Evolutionary conservation across 2,113 vertebrate genomes (phyloP).

Genomic region (Gorsachius goisagi): DNA sequence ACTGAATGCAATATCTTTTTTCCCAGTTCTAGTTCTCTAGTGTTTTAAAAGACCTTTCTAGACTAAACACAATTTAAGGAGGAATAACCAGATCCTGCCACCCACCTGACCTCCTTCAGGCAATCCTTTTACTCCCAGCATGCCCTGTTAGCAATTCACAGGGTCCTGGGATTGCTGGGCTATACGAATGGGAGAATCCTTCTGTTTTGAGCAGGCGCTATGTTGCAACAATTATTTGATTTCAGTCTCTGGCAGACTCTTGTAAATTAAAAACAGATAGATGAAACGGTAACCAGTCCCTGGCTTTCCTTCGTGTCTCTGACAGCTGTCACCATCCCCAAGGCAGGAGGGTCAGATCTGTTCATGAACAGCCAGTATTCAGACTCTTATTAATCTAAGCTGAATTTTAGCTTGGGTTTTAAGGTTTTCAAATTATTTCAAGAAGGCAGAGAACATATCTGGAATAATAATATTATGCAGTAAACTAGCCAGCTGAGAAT

Average conservation of each 20-base stretch:
- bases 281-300: not conserved
- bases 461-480: not conserved
- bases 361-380: not conserved
- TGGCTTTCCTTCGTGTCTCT: not conserved
- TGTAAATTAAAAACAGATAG: not conserved
- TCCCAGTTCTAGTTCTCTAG: not conserved
- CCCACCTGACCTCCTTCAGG: not conserved
- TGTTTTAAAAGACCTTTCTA: not conserved
- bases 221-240: not conserved
- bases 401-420: not conserved
- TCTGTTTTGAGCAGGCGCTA: not conserved
- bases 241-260: not conserved
- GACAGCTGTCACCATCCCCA: not conserved
- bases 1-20: not conserved
- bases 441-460: not conserved
- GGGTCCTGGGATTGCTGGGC: not conserved
- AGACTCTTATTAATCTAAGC: not conserved
- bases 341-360: not conserved
- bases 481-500: slow-evolving; percentile 3
- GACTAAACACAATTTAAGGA: not conserved
- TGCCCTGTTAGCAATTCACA: not conserved
- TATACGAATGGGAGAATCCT: not conserved
- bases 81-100: not conserved
- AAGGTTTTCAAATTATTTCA: slow-evolving; percentile 8
- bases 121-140: not conserved